These are phyloP conservation scores for Bombus pascuorum DNA, from an alignment of 1,140 invertebrate genomes.

Conservation along the genomic window DNA sequence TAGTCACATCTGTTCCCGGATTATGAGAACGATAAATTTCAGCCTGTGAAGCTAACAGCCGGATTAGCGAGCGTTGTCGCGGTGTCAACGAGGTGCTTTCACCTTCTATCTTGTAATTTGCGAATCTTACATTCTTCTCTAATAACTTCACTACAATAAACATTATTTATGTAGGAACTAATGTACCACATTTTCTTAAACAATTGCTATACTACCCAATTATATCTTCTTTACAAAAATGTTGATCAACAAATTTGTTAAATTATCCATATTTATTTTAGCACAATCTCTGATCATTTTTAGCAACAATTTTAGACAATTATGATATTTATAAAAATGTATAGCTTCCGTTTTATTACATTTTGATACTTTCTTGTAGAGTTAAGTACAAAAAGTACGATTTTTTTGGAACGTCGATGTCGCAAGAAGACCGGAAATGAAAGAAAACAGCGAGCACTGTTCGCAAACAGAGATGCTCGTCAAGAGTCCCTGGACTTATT, in stretches of 20 bases:
- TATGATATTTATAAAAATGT: background rate
- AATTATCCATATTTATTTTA: background rate
- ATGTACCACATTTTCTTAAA: too few species aligned
- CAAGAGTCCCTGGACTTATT: slow-evolving; percentile 2
- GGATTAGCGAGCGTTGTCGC: slow-evolving; percentile 25
- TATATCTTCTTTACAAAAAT: background rate
- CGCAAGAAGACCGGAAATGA: slow-evolving; percentile 17
- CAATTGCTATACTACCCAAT: too few species aligned
- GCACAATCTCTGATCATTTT: background rate
- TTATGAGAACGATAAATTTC: slow-evolving; percentile 46
- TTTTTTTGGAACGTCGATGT: background rate
- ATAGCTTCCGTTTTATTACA: background rate
- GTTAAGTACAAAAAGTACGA: background rate
- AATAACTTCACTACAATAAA: background rate
- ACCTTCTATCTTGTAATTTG: slow-evolving; percentile 3
- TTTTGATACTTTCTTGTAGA: background rate
- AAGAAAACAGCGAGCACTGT: slow-evolving; percentile 4
- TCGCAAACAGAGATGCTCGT: slow-evolving; percentile 9
- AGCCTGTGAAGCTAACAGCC: slow-evolving; percentile 8
- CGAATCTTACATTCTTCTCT: background rate
- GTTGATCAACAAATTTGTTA: background rate
- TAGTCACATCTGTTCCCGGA: slow-evolving; percentile 13
- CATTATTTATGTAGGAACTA: too few species aligned
- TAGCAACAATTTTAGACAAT: background rate
- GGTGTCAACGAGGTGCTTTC: background rate